Evolutionary conservation across 2,888 invertebrate species (phyloP).

Genomic region (Nomada ferruginata): DNA sequence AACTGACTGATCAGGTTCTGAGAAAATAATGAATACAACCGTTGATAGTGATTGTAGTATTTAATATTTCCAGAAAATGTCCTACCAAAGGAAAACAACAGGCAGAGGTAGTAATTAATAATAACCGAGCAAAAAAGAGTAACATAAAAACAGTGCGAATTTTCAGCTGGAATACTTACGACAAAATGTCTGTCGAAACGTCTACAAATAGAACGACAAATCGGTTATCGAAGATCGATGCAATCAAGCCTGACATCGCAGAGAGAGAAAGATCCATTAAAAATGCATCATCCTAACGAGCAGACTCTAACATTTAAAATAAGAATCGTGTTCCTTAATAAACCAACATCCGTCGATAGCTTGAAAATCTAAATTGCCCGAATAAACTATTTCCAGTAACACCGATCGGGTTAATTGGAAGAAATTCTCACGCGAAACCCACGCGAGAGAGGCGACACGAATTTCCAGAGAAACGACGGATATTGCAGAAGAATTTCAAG

Average conservation of each 20-base stretch:
- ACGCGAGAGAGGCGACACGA: neutral
- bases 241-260: neutral
- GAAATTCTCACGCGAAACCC: neutral
- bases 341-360: too few species aligned
- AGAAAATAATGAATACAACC: too few species aligned
- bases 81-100: neutral
- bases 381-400: too few species aligned
- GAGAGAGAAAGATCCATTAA: constrained; percentile 6
- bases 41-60: too few species aligned
- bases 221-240: constrained; percentile 24
- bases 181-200: constrained; percentile 2
- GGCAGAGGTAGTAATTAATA: neutral
- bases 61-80: neutral
- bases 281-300: constrained; percentile 1
- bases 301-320: neutral
- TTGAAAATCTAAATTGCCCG: too few species aligned
- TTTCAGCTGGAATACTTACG: constrained; percentile 5
- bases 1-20: too few species aligned
- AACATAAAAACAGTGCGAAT: neutral
- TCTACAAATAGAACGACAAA: constrained; percentile 16
- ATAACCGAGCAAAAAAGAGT: neutral
- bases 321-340: neutral
- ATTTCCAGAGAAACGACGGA: neutral
- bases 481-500: neutral
- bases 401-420: too few species aligned